Evolutionary conservation across 2,888 invertebrate genomes (phyloP), one percentile per base, ranked within the genome.

Genomic region (Ditula angustiorana): DNA sequence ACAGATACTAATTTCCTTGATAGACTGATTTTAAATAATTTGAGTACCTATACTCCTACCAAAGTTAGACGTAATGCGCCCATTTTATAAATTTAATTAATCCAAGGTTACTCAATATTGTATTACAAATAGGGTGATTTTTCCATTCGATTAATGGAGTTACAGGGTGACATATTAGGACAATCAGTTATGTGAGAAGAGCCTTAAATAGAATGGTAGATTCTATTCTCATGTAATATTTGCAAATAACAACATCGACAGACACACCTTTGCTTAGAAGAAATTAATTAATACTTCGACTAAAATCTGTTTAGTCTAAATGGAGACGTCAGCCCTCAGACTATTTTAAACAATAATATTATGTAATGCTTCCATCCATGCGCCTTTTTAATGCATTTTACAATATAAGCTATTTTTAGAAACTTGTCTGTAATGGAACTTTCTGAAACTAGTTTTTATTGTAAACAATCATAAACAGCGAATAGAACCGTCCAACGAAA

Each of bases 401-500:
- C 16, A 58, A 53, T 46, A 35, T 44, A 41, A 52, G 21, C 23
- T 46, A 24, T 33, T 58, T 41, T 26, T 41, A 41, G 16, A 16
- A 35, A 7, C n/a, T 11, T 3, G 2, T 26, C 4, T 7, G 1
- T 28, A 21, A 7, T n/a, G 19, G 30, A 21, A 52, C 7, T n/a
- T n/a, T 23, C n/a, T 30, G 8, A 61, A 55, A 47, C 21, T 33
- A 35, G 24, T 44, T 58, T 33, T 58, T 21, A 2, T 52, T 52
- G 7, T 47, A 46, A 23, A 47, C 28, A 11, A 33, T 30, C 73
- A 78, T 78, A 16, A 60, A 61, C 86, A 86, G 79, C 87, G 85
- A 90, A 86, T 81, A 67, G 81, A 84, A 91, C 91, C 91, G 91
- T 91, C 91, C 91, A 90, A 69, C 79, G 65, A 80, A 75, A 79